Evolutionary conservation across 2,113 vertebrate species (phyloP), one percentile per base, ranked within the genome.

Genomic region (Gobio gobio): DNA sequence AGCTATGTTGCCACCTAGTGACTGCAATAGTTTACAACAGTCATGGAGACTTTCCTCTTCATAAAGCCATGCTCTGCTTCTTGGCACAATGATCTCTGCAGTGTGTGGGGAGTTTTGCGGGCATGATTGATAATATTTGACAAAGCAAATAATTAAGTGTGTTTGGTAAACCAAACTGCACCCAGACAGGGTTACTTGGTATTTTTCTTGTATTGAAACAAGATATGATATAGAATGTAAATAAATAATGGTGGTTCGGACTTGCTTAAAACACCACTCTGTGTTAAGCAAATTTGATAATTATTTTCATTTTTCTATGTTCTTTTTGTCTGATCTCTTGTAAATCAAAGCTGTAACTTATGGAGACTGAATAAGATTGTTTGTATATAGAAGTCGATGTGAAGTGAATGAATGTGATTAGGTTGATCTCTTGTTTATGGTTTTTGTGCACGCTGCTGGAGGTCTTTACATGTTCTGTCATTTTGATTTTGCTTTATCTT

Each of bases 1-100:
- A 59, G 56, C 14, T 78, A 63, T 20, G 24, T 10, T 13, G 56
- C 88, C 87, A 80, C n/a, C 90, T 88, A 14, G 78, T 87, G 90
- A 66, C 77, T 33, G 24, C 18, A 54, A 59, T 49, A 33, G 26
- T 33, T 81, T 81, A 66, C 24, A 10, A 26, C 33, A 64, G 16
- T 18, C 40, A 45, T 20, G 14, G 16, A 10, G 9, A 6, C 16
- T 33, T 81, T 2, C 0, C 18, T 36, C 4, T 63, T 47, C 22
- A 18, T 45, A 9, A 26, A 12, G 22, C 24, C 24, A 20, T 66
- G 24, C 26, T 81, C 77, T 78, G 33, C 66, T 45, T 63, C 9
- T 49, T 47, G 22, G 58, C n/a, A 81, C 61, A 51, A 13, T 64
- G 26, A 47, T 47, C 8, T 49, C 24, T 66, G 47, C 18, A 5